Base-by-base conservation (phyloP, 1,140 invertebrate species). In the Cydia pomonella region DNA sequence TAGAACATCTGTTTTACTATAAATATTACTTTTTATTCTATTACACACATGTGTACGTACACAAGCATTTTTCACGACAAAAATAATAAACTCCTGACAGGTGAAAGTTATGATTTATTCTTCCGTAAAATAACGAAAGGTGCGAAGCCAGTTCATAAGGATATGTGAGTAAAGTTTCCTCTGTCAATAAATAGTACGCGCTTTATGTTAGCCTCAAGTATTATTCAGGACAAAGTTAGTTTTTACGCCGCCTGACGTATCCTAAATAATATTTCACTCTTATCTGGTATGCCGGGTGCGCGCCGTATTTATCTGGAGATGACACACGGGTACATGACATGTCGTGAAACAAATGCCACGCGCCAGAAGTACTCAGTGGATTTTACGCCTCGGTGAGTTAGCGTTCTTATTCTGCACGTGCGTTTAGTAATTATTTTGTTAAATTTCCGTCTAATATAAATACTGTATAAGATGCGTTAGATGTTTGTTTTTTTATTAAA, bases 281-380 rank as follows among this genome's bases (percentile, higher is more conserved):
- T 69, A 69, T 69, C 64, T 69, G 64, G 64, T 33, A 69, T 69
- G 64, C 33, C 33, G 29, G 64, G 41, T 33, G 27, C 64, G 64
- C n/a, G 27, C 33, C 64, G 64, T 69, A 69, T 69, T 69, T 69
- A 69, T 69, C 64, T 69, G 64, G 64, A 69, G 64, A 69, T 69
- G 64, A 69, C 64, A 69, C 64, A 69, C 29, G 64, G 64, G 18
- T 27, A 64, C 29, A 69, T 69, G 64, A 33, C 64, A 69, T 69
- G 27, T 69, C 25, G 64, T 33, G 29, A 38, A 38, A 69, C 64
- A 38, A 69, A 69, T 69, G 64, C 64, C 63, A 69, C 64, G 29
- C 64, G 64, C 16, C 64, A 21, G 16, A 69, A 33, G 64, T 38
- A 33, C 64, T 69, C n/a, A 38, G 29, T 33, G n/a, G 64, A 38